These are phyloP conservation scores for Chauna torquata DNA, from an alignment of 2,113 vertebrate species.

Conservation along the genomic window DNA sequence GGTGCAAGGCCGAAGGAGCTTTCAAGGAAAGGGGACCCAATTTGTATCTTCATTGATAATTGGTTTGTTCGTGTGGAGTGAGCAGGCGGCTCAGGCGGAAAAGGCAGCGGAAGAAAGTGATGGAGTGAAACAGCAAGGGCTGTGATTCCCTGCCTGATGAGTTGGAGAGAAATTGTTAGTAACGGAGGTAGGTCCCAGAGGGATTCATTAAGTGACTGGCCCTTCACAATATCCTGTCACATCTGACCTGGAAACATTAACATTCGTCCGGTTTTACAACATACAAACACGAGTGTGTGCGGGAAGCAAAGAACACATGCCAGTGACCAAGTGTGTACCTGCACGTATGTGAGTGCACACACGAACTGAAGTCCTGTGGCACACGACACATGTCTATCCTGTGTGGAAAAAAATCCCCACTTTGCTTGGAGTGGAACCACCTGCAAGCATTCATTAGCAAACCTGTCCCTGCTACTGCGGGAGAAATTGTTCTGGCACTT, in stretches of 20 bases:
- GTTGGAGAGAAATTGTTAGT: constrained; percentile 76
- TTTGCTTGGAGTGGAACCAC: not conserved
- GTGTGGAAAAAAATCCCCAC: accelerated
- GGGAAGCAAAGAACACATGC: not conserved
- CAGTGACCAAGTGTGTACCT: accelerated
- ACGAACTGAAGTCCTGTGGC: not conserved
- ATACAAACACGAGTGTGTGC: not conserved
- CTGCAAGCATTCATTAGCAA: accelerated
- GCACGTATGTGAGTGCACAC: accelerated
- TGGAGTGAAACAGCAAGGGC: constrained; percentile 73
- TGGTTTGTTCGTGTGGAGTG: constrained; percentile 77
- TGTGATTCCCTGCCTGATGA: constrained; percentile 71
- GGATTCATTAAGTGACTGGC: constrained; percentile 84
- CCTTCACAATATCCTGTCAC: constrained; percentile 75
- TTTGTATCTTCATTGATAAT: constrained; percentile 73
- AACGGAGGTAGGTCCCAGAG: constrained; percentile 77
- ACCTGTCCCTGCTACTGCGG: not conserved
- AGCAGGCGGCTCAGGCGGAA: constrained; percentile 59
- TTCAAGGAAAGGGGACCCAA: constrained; percentile 65
- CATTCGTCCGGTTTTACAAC: not conserved
- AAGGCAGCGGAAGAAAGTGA: constrained; percentile 51
- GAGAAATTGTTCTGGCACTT: not conserved
- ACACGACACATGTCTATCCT: accelerated
- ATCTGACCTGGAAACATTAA: constrained; percentile 75
- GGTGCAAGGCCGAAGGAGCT: constrained; percentile 67